Percentiles rank a stretch among this genome's conserved stretches.
These are phyloP conservation scores for Melanaphis sacchari DNA, from an alignment of 1,140 invertebrate species.

Conservation along the genomic window DNA sequence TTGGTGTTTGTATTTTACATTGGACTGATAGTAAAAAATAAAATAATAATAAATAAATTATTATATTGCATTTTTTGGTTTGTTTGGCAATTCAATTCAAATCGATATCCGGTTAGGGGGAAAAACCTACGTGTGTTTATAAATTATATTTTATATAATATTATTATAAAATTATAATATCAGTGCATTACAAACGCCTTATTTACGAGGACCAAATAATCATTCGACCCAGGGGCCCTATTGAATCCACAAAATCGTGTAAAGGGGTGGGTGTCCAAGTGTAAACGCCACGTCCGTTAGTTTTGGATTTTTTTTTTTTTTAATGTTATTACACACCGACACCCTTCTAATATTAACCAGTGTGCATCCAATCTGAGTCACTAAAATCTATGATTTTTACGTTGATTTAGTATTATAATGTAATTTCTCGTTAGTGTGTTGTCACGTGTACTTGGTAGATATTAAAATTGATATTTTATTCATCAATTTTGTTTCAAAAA, in stretches of 20 bases:
- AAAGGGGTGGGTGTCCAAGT: constrained; percentile 25
- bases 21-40: not conserved
- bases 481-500: not conserved
- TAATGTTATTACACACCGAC: constrained; percentile 20
- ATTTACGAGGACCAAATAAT: not conserved
- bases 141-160: not conserved
- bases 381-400: constrained; percentile 21
- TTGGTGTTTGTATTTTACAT: not conserved
- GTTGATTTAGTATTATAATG: not conserved
- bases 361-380: not conserved
- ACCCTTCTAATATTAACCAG: not conserved
- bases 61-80: not conserved
- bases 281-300: constrained; percentile 13
- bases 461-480: not conserved
- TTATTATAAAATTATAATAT: constrained; percentile 32
- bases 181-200: not conserved
- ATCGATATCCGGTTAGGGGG: not conserved
- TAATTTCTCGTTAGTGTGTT: not conserved
- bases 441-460: no score
- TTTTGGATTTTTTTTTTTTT: constrained; percentile 9
- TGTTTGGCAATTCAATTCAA: constrained; percentile 10
- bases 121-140: not conserved
- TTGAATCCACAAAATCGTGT: not conserved
- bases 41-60: not conserved
- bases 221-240: not conserved